These are phyloP conservation scores for Drosophila pseudotalamancana DNA, from an alignment of 2,888 invertebrate species.

Conservation along the genomic window DNA sequence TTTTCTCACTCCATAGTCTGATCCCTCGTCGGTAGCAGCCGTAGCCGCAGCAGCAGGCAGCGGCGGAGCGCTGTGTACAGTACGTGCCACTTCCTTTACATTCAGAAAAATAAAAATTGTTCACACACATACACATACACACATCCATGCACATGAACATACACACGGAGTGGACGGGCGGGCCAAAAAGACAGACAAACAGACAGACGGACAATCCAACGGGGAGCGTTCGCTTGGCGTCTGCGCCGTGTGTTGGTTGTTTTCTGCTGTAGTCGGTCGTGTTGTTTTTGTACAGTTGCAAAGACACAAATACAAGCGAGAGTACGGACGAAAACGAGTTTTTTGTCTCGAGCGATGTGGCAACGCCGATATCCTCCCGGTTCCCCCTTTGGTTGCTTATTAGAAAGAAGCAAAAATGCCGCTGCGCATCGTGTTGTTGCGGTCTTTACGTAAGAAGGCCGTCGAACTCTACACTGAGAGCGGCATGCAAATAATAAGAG, in stretches of 20 bases:
- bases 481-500: slow-evolving; percentile 61
- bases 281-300: slow-evolving; percentile 76
- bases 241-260: slow-evolving; percentile 59
- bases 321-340: slow-evolving; percentile 54
- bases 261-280: slow-evolving; percentile 41
- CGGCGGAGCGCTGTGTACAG: slow-evolving; percentile 68
- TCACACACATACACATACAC: slow-evolving; percentile 41
- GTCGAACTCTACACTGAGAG: slow-evolving; percentile 70
- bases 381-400: slow-evolving; percentile 56
- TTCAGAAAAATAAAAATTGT: slow-evolving; percentile 77
- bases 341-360: slow-evolving; percentile 56
- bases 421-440: slow-evolving; percentile 53
- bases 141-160: slow-evolving; percentile 9
- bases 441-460: slow-evolving; percentile 77
- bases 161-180: slow-evolving; percentile 32
- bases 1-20: slow-evolving; percentile 51
- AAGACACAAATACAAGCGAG: slow-evolving; percentile 54
- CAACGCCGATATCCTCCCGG: slow-evolving; percentile 50
- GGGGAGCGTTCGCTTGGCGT: slow-evolving; percentile 63
- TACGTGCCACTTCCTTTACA: slow-evolving; percentile 79
- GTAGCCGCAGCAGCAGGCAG: slow-evolving; percentile 39
- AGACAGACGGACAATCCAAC: slow-evolving; percentile 35
- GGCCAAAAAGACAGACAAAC: slow-evolving; percentile 47
- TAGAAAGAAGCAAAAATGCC: slow-evolving; percentile 72
- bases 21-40: slow-evolving; percentile 60